These are phyloP conservation scores for Drosophila mayaguana DNA, from an alignment of 2,888 invertebrate species.

Conservation along the genomic window DNA sequence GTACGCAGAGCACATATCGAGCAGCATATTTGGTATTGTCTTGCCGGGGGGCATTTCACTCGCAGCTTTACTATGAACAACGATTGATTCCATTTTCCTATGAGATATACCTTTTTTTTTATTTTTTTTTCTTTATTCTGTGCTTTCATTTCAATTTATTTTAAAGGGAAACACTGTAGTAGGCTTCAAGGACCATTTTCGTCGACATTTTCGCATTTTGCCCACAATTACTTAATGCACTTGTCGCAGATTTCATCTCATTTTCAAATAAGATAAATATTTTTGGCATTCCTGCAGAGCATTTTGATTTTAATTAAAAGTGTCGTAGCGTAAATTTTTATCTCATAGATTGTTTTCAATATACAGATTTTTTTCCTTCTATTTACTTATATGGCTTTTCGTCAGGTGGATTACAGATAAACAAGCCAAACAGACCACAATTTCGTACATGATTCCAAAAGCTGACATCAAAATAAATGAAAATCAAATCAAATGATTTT, in stretches of 20 bases:
- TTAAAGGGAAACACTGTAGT: slow-evolving; percentile 10
- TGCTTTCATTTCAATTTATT: slow-evolving; percentile 17
- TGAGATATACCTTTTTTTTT: slow-evolving; percentile 16
- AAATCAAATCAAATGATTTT: not conserved
- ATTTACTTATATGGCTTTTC: not conserved
- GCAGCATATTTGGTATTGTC: slow-evolving; percentile 59
- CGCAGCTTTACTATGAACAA: slow-evolving; percentile 46
- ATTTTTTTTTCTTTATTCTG: not conserved
- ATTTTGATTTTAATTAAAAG: slow-evolving; percentile 5
- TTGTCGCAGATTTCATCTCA: slow-evolving; percentile 4
- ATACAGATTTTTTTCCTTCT: not conserved
- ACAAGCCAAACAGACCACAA: not conserved
- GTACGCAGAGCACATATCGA: slow-evolving; percentile 48
- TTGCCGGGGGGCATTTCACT: slow-evolving; percentile 49
- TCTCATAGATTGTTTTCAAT: too few relatives aligned
- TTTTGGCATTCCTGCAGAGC: not conserved
- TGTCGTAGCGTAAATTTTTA: not conserved
- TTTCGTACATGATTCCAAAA: not conserved
- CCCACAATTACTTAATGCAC: slow-evolving; percentile 36
- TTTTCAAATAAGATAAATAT: not conserved
- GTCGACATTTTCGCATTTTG: slow-evolving; percentile 3
- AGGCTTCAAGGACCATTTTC: slow-evolving; percentile 10
- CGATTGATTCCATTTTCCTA: slow-evolving; percentile 56
- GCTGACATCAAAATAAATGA: not conserved
- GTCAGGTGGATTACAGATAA: not conserved